These are phyloP conservation scores for Spea bombifrons DNA, from an alignment of 2,113 vertebrate species.

Conservation along the genomic window DNA sequence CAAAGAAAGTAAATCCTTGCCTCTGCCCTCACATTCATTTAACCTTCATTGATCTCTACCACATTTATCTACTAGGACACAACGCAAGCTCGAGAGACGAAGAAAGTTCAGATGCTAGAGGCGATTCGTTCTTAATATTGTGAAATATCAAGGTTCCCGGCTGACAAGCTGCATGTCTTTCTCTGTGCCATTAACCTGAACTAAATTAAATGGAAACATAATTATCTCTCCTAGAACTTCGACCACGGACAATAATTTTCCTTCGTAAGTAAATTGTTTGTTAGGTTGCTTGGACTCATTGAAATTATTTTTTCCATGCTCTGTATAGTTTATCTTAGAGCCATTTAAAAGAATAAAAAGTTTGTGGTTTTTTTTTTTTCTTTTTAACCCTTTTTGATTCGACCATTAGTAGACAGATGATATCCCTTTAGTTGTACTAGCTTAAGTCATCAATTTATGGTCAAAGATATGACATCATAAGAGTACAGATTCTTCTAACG, in stretches of 20 bases:
- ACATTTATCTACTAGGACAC: conserved; percentile 18
- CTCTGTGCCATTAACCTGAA: conserved; percentile 32
- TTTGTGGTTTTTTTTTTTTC: no score
- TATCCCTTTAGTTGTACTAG: no score
- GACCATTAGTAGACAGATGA: no score
- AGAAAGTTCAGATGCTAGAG: conserved; percentile 1
- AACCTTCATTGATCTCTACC: conserved; percentile 35
- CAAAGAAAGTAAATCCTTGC: conserved; percentile 6
- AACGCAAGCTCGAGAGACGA: conserved; percentile 2
- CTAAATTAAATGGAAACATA: conserved; percentile 36
- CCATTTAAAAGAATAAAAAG: no score
- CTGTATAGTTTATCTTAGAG: background rate
- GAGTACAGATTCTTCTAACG: no score
- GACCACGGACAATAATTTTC: background rate
- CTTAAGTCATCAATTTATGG: no score
- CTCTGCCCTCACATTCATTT: conserved; percentile 18
- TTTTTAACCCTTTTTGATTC: no score
- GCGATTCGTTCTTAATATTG: background rate
- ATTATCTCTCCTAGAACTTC: conserved; percentile 18
- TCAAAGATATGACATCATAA: no score
- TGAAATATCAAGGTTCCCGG: conserved; percentile 8
- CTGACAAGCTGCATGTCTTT: conserved; percentile 13
- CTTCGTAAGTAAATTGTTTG: no score
- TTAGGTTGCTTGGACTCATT: background rate
- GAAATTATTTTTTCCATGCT: background rate